These are phyloP conservation scores for Cyprinodon tularosa DNA, from an alignment of 2,113 vertebrate species.

Conservation along the genomic window DNA sequence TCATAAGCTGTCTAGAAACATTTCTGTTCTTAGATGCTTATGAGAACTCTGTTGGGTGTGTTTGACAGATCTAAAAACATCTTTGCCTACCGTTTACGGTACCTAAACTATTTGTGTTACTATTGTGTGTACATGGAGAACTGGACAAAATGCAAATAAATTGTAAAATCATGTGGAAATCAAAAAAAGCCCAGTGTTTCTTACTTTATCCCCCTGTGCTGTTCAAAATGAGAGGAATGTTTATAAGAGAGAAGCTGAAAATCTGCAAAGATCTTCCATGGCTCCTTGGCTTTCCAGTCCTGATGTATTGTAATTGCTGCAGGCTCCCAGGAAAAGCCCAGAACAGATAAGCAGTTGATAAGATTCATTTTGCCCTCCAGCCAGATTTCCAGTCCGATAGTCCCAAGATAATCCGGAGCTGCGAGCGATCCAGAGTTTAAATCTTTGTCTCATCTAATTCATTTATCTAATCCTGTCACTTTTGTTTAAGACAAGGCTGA, in stretches of 20 bases:
- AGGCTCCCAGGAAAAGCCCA: slow-evolving; percentile 37
- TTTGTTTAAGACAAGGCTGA: slow-evolving; percentile 74
- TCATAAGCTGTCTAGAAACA: slow-evolving; percentile 8
- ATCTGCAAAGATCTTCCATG: slow-evolving; percentile 39
- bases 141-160: slow-evolving; percentile 82
- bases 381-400: slow-evolving; percentile 52
- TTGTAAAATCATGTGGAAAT: slow-evolving; percentile 77
- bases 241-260: slow-evolving; percentile 10
- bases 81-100: slow-evolving; percentile 68
- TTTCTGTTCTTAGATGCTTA: slow-evolving; percentile 25
- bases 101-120: slow-evolving; percentile 74
- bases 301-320: slow-evolving; percentile 57
- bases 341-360: slow-evolving; percentile 59
- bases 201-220: slow-evolving; percentile 1
- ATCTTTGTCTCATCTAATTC: slow-evolving; percentile 71
- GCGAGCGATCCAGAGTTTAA: slow-evolving; percentile 51
- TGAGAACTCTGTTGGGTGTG: slow-evolving; percentile 22
- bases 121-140: slow-evolving; percentile 80
- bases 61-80: slow-evolving; percentile 40
- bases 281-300: slow-evolving; percentile 42
- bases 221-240: not conserved
- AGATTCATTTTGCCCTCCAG: slow-evolving; percentile 52
- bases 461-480: slow-evolving; percentile 77
- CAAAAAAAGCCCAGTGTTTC: not conserved
- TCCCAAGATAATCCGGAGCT: slow-evolving; percentile 37